A percentile compares a stretch with the other conserved stretches of the same genome.
Conservation (phyloP, 2,888 invertebrate species). For the Choreutis nemorana region DNA sequence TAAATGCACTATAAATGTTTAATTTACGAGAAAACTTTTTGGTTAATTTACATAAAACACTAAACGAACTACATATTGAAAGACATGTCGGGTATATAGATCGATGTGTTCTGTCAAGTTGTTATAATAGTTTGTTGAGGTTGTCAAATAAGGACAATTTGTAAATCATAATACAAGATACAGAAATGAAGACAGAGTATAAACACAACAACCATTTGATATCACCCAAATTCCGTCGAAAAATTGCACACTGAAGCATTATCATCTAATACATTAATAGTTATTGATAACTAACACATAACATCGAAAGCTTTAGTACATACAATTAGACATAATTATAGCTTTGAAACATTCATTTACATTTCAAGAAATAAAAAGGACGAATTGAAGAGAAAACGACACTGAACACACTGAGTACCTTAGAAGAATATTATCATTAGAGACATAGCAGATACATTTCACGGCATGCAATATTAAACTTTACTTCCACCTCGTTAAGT, state of each 20-base stretch:
- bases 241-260: slow-evolving; percentile 43
- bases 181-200: background rate
- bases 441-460: background rate
- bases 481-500: slow-evolving; percentile 23
- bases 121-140: background rate
- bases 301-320: slow-evolving; percentile 60
- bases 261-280: slow-evolving; percentile 21
- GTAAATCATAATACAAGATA: background rate
- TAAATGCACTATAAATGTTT: slow-evolving; percentile 44
- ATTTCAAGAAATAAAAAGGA: slow-evolving; percentile 23
- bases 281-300: slow-evolving; percentile 38
- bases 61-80: slow-evolving; percentile 5
- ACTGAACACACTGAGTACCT: slow-evolving; percentile 41
- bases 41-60: slow-evolving; percentile 6
- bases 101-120: background rate
- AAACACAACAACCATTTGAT: slow-evolving; percentile 42
- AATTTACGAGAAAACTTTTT: slow-evolving; percentile 7
- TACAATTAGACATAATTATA: slow-evolving; percentile 22
- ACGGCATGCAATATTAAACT: slow-evolving; percentile 5
- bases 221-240: slow-evolving; percentile 63
- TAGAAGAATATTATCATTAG: too few species aligned
- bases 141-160: background rate
- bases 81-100: slow-evolving; percentile 5
- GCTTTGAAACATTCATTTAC: slow-evolving; percentile 24
- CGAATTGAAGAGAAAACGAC: slow-evolving; percentile 48